Base-by-base conservation (phyloP, 2,797 vertebrate genomes). In the Urocyon cinereoargenteus region DNA sequence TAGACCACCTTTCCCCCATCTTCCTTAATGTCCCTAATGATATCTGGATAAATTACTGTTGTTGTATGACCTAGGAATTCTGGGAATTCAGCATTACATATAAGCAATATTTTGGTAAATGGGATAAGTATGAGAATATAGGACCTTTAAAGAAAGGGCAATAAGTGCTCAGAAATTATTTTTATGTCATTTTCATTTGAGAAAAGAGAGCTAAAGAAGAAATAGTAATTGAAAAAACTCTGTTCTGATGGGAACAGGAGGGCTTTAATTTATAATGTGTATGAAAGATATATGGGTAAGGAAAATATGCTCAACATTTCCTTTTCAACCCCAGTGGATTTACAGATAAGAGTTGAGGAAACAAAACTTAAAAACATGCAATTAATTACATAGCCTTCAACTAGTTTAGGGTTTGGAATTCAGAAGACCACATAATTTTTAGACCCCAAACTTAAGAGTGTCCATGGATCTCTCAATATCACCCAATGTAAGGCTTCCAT, bases 171-270 rank as follows among this genome's bases (percentile, higher is more conserved):
- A 79, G 53, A 96, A 91, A 81, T 31, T 51, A 7, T 40, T 90
- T 96, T 78, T 19, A 83, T 72, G 62, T 57, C n/a, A n/a, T 96
- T 95, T 61, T 3, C 19, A 62, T 82, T 57, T 94, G 70, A 94
- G 40, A 95, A 96, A 26, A 3, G 45, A 62, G 61, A 88, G 21
- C n/a, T 86, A 19, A 94, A 89, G 61, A 93, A 68, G 78, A 91
- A 26, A 70, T 36, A 16, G 45, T 49, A 68, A 19, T 31, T 10
- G 26, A 53, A 75, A 84, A 53, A 45, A 78, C 3, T 73, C 7
- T 24, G 64, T 93, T 86, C 59, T 72, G 83, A 49, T 9, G n/a
- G 28, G 78, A 31, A 61, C 2, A 59, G 31, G 14, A 94, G 6
- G 28, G 24, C 11, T 92, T 94, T 53, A 51, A 83, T 83, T 83